Evolutionary conservation across 2,888 invertebrate species (phyloP), one percentile per base, ranked within the genome.

Genomic region (Plagiodera versicolora): DNA sequence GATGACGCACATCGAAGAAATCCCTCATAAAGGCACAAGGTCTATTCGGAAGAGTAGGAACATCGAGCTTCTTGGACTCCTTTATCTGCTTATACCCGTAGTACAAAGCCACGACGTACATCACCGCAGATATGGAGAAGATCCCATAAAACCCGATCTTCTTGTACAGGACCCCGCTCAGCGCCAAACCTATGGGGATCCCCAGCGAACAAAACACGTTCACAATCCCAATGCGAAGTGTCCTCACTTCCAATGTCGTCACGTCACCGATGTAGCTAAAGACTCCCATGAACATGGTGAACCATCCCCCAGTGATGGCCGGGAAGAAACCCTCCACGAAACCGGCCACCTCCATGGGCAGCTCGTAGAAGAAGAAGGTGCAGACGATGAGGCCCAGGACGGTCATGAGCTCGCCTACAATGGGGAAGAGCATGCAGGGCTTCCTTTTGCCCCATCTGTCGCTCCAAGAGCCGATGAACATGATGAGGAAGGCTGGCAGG

Each of bases 241-340:
- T 95, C 70, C 94, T 86, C 70, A 89, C 90, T 77, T 93, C 89
- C 65, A 91, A 87, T 1, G 90, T 89, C 2, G 94, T 93, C 14
- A 94, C 89, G 75, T 95, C 94, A 1, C 89, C 92, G 61, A 95
- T 89, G 76, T 94, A 95, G 80, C 92, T 92, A 80, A 95, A 91
- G 67, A 94, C 88, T 17, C 92, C 92, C 92, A 93, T 92, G 71
- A 93, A 88, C 92, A 92, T 92, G 28, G 92, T 92, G 76, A 92
- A 91, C 92, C 92, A 92, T 8, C 92, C 92, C 9, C 92, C 90
- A 0, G 91, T 91, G 6, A 92, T 74, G 0, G 91, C 91, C 1
- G 92, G 92, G 78, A 92, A 92, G 66, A 92, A 83, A 0, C 91
- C 90, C 78, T 92, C 92, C 0, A 90, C 88, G 4, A 92, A 84